These are phyloP conservation scores for Pachydiplax longipennis DNA, from an alignment of 2,888 invertebrate genomes.

Conservation along the genomic window DNA sequence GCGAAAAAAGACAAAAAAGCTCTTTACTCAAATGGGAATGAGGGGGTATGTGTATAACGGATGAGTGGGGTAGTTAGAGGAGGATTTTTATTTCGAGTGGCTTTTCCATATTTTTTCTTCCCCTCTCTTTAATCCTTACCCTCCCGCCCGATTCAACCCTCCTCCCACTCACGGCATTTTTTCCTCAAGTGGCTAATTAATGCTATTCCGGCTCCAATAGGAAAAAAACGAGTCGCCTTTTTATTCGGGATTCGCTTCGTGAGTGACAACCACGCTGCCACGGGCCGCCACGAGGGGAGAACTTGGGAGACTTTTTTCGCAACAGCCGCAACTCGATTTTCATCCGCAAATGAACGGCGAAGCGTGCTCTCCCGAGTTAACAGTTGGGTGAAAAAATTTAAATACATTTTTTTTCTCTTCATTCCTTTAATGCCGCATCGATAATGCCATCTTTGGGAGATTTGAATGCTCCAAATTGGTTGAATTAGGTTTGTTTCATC, in stretches of 20 bases:
- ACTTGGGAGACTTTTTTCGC: neutral
- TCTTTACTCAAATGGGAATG: neutral
- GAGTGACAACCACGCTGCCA: conserved; percentile 21
- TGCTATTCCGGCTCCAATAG: conserved; percentile 8
- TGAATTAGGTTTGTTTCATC: too few species aligned
- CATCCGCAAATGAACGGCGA: neutral
- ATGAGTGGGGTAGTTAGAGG: conserved; percentile 42
- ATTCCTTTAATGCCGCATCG: too few species aligned
- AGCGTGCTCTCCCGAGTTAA: neutral
- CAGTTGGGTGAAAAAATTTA: too few species aligned
- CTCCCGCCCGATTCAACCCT: neutral
- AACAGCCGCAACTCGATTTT: neutral
- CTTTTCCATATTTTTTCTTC: conserved; percentile 3
- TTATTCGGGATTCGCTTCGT: neutral
- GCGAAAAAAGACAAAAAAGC: neutral
- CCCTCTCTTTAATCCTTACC: neutral
- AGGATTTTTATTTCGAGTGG: conserved; percentile 19
- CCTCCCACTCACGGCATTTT: conserved; percentile 14
- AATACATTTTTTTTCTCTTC: too few species aligned
- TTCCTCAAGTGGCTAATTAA: conserved; percentile 41
- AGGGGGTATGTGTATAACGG: neutral
- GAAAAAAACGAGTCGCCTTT: conserved; percentile 7
- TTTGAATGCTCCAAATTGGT: too few species aligned
- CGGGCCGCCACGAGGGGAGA: neutral
- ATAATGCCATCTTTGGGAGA: too few species aligned